A percentile compares a stretch with the other conserved stretches of the same genome.
Evolutionary conservation across 1,140 invertebrate genomes (phyloP).

Genomic region (Drosophila baimaii): DNA sequence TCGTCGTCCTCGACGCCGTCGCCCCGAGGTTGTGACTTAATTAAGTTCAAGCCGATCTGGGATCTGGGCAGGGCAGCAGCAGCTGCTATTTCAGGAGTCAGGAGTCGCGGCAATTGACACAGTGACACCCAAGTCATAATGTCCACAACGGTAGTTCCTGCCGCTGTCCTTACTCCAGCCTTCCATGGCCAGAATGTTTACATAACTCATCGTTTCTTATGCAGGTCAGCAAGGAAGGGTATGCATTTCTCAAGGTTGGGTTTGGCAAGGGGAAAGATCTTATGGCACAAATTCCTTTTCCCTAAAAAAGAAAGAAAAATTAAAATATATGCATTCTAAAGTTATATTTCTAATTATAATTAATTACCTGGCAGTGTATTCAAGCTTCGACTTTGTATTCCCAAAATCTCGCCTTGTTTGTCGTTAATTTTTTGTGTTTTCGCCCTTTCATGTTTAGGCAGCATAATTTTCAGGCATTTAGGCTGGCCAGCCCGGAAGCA

Average conservation of each 20-base stretch:
- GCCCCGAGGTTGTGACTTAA: constrained; percentile 70
- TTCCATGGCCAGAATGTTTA: constrained; percentile 45
- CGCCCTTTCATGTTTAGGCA: constrained; percentile 69
- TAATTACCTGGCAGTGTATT: constrained; percentile 14
- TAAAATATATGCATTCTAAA: no score
- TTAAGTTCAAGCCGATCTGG: constrained; percentile 56
- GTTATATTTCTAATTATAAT: no score
- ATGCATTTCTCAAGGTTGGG: background rate
- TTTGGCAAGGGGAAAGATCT: background rate
- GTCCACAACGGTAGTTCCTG: constrained; percentile 16
- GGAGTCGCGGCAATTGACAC: constrained; percentile 71
- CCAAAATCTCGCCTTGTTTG: background rate
- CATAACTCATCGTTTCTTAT: constrained; percentile 61
- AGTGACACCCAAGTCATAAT: constrained; percentile 58
- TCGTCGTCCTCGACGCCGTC: constrained; percentile 26
- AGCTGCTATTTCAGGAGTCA: constrained; percentile 20
- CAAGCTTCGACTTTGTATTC: background rate
- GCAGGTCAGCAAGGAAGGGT: background rate
- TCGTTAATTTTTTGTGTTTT: constrained; percentile 40
- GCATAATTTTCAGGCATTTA: constrained; percentile 79
- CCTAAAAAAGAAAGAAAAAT: no score
- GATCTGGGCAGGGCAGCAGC: constrained; percentile 49
- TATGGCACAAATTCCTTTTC: no score
- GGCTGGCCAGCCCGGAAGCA: constrained; percentile 72
- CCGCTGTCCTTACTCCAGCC: background rate